Conservation (phyloP, 2,113 vertebrate species). For the Myotis yumanensis region DNA sequence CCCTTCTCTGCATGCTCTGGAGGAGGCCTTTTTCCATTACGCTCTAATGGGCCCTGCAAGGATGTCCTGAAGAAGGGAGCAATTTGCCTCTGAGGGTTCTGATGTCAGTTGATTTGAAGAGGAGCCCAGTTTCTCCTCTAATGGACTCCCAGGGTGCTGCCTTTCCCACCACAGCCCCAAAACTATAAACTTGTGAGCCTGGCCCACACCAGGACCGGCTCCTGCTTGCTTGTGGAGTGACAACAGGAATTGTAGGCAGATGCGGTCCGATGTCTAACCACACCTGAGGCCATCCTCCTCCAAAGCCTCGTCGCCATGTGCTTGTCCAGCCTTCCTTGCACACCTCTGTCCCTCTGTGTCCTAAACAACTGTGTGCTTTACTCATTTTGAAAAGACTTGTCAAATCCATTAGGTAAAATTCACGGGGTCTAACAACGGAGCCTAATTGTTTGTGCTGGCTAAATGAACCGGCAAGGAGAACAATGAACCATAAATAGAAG, state of each 20-base stretch:
- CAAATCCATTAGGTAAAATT: not conserved
- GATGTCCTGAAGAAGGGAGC: slow-evolving; percentile 8
- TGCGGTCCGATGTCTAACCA: not conserved
- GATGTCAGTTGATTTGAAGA: slow-evolving; percentile 39
- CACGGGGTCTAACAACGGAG: not conserved
- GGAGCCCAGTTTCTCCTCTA: slow-evolving; percentile 53
- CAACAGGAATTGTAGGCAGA: not conserved
- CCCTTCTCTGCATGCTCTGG: slow-evolving; percentile 59
- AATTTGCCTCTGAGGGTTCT: slow-evolving; percentile 61
- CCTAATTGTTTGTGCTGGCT: not conserved
- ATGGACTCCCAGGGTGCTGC: not conserved
- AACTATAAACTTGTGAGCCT: not conserved
- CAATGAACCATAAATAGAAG: not conserved
- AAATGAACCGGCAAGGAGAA: not conserved
- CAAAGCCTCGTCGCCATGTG: not conserved
- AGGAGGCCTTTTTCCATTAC: slow-evolving; percentile 55
- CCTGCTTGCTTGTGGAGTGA: not conserved
- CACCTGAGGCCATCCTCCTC: not conserved
- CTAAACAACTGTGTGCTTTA: not conserved
- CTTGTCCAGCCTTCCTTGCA: not conserved
- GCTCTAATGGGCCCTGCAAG: slow-evolving; percentile 67
- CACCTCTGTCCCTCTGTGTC: not conserved
- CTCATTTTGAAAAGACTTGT: not conserved
- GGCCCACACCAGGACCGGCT: not conserved
- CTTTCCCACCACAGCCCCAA: not conserved